Percentiles rank a stretch among this genome's conserved stretches.
phyloP scores from a whole-genome alignment of 2,888 invertebrate species.

The Harmothoe impar region DNA sequence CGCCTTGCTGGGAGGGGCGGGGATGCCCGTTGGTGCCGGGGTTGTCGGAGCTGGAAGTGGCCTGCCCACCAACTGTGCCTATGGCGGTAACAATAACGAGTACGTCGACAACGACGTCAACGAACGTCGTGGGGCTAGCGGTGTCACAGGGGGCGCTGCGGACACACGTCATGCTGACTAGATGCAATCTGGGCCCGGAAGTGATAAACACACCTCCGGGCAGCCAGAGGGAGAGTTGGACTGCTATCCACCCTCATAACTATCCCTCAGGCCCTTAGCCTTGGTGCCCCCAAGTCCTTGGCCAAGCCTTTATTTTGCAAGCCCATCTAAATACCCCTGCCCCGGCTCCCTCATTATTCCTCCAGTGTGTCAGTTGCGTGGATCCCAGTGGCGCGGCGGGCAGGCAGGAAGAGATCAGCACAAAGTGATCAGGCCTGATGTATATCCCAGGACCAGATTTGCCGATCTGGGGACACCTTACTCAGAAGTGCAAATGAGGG shows the following conservation, averaged over 20 bases:
- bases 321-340: slow-evolving; percentile 23
- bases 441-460: neutral
- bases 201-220: neutral
- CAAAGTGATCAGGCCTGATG: slow-evolving; percentile 13
- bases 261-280: neutral
- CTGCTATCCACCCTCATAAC: slow-evolving; percentile 12
- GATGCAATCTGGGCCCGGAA: neutral
- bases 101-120: slow-evolving; percentile 58
- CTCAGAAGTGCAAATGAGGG: too few species aligned
- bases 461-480: too few species aligned
- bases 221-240: neutral
- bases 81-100: slow-evolving; percentile 4
- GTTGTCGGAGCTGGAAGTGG: neutral
- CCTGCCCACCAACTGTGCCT: slow-evolving; percentile 43
- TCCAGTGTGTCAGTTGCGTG: neutral
- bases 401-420: neutral
- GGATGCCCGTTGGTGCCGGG: neutral
- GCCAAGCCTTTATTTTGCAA: neutral
- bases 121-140: slow-evolving; percentile 18
- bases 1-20: neutral
- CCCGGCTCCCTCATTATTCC: slow-evolving; percentile 1
- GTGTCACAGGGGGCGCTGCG: neutral
- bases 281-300: neutral
- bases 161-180: slow-evolving; percentile 13
- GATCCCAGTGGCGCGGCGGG: neutral